A percentile compares a stretch with the other conserved stretches of the same genome.
Evolutionary conservation across 2,797 vertebrate genomes (phyloP).

Genomic region (Potorous gilbertii): DNA sequence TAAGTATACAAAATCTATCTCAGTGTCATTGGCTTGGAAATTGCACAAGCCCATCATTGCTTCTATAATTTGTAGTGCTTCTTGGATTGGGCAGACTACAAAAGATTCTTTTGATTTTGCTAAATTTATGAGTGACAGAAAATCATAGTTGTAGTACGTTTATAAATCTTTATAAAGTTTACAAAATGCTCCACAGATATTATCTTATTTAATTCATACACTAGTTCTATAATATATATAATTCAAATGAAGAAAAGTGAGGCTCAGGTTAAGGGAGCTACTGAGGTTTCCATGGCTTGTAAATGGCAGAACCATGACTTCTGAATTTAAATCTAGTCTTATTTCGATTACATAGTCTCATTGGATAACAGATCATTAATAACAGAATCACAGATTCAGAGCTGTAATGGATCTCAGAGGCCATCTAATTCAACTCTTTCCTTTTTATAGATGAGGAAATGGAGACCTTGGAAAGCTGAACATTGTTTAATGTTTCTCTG

Average conservation of each 20-base stretch:
- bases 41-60: slow-evolving; percentile 79
- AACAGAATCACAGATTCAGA: not conserved
- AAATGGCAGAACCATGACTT: not conserved
- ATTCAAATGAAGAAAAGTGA: not conserved
- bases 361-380: not conserved
- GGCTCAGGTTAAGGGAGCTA: not conserved
- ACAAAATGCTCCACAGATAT: not conserved
- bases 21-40: slow-evolving; percentile 77
- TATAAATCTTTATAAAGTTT: not conserved
- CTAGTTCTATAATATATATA: not conserved
- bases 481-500: not conserved
- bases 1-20: slow-evolving; percentile 79
- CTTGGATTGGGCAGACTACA: slow-evolving; percentile 76
- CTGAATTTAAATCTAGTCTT: not conserved
- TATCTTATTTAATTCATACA: not conserved
- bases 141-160: slow-evolving; percentile 25
- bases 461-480: not conserved
- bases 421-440: not conserved
- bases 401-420: not conserved
- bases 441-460: not conserved
- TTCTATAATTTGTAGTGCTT: slow-evolving; percentile 78
- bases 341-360: not conserved
- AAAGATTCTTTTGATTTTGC: slow-evolving; percentile 74
- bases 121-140: slow-evolving; percentile 77
- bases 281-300: not conserved